These are phyloP conservation scores for Rhamphomyia laevipes DNA, from an alignment of 2,888 invertebrate genomes.

Conservation along the genomic window DNA sequence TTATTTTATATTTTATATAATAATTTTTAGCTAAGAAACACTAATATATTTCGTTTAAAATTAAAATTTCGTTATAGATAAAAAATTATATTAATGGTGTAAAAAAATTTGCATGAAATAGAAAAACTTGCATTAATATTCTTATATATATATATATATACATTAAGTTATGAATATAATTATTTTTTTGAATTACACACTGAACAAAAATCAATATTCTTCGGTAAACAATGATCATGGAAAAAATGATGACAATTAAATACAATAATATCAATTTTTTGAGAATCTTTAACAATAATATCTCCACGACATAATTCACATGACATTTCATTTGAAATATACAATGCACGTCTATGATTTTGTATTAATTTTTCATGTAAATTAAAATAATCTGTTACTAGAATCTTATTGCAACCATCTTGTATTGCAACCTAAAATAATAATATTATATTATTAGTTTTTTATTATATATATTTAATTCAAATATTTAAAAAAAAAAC, in stretches of 20 bases:
- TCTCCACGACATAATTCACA: conserved; percentile 71
- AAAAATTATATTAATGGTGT: too few species aligned
- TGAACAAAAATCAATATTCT: conserved; percentile 15
- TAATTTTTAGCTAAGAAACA: too few species aligned
- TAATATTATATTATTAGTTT: conserved; percentile 6
- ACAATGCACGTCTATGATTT: conserved; percentile 66
- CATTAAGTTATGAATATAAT: too few species aligned
- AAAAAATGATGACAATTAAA: conserved; percentile 86
- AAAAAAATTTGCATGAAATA: too few species aligned
- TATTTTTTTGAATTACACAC: not conserved
- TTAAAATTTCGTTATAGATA: too few species aligned
- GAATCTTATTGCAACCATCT: conserved; percentile 80
- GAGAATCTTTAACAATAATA: conserved; percentile 59
- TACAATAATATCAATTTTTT: conserved; percentile 59
- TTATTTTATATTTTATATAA: too few species aligned
- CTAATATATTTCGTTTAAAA: too few species aligned
- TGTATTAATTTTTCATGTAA: conserved; percentile 69
- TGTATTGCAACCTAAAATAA: conserved; percentile 62
- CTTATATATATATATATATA: too few species aligned
- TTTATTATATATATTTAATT: not conserved
- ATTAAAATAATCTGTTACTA: conserved; percentile 82
- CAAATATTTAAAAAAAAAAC: not conserved
- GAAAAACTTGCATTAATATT: too few species aligned
- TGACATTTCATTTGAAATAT: conserved; percentile 55
- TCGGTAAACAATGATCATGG: conserved; percentile 71